These are phyloP conservation scores for Drosophila kambysellisi DNA, from an alignment of 2,888 invertebrate genomes.

Conservation along the genomic window DNA sequence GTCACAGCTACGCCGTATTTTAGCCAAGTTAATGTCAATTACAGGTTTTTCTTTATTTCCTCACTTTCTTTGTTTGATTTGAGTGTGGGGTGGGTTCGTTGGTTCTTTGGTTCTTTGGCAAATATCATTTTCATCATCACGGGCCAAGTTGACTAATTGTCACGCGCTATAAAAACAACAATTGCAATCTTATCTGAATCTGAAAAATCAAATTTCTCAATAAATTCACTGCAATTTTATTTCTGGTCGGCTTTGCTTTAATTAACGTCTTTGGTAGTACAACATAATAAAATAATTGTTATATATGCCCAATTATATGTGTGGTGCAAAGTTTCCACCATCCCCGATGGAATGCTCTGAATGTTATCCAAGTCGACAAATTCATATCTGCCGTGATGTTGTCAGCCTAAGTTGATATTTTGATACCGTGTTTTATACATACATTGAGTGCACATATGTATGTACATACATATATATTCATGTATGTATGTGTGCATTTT, in stretches of 20 bases:
- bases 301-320: conserved; percentile 9
- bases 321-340: background rate
- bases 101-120: background rate
- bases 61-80: background rate
- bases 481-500: background rate
- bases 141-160: background rate
- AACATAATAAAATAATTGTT: conserved; percentile 1
- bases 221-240: conserved; percentile 43
- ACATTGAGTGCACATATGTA: background rate
- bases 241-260: conserved; percentile 22
- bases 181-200: conserved; percentile 38
- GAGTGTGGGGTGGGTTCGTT: background rate
- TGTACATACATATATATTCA: background rate
- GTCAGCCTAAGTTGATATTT: background rate
- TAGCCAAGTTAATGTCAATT: background rate
- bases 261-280: conserved; percentile 9
- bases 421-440: background rate
- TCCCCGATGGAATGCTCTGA: background rate
- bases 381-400: background rate
- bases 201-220: conserved; percentile 32
- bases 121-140: conserved; percentile 3
- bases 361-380: background rate
- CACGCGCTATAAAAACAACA: conserved; percentile 7
- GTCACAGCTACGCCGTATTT: background rate
- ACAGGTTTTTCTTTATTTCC: background rate